Evolutionary conservation across 2,113 vertebrate genomes (phyloP), one percentile per base, ranked within the genome.

Genomic region (Heterochromis multidens): DNA sequence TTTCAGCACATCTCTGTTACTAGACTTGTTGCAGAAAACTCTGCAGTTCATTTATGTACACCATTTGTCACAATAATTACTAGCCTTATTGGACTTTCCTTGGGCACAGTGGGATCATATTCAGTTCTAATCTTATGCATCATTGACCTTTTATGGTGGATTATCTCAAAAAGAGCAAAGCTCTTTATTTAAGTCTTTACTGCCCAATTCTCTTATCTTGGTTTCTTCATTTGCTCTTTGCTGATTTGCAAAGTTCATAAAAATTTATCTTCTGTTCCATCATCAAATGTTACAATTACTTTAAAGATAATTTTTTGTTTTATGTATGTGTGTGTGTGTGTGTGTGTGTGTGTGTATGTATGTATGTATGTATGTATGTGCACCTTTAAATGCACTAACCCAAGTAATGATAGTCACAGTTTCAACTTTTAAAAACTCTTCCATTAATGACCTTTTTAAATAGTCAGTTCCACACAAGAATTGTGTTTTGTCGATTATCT

Each of bases 61-160:
- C 67, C 29, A 57, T 80, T 78, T 33, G 31, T 89, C n/a, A 72
- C 46, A 63, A 46, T 83, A 61, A 84, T 40, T 85, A 27, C 77
- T 49, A 29, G 79, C 13, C 49, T 59, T 29, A 6, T 17, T 87
- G 61, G 60, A 83, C 58, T 63, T 27, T 85, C 7, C 67, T 54
- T 8, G 52, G 52, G 35, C 33, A 52, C 11, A 79, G 13, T 29
- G n/a, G 81, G 25, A 63, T 81, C n/a, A 43, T 80, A 31, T 57
- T 88, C 56, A 80, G 12, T 87, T 91, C 87, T 85, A 88, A 91
- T 89, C 62, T 70, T 62, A 84, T 70, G 80, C 82, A 21, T 49
- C 72, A 76, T 84, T 81, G 77, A 85, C 77, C 29, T 77, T 86
- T 83, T 40, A 83, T 80, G 23, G 31, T 52, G n/a, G 25, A 40